Evolutionary conservation across 2,113 vertebrate species (phyloP).

Genomic region (Hepsetus odoe): DNA sequence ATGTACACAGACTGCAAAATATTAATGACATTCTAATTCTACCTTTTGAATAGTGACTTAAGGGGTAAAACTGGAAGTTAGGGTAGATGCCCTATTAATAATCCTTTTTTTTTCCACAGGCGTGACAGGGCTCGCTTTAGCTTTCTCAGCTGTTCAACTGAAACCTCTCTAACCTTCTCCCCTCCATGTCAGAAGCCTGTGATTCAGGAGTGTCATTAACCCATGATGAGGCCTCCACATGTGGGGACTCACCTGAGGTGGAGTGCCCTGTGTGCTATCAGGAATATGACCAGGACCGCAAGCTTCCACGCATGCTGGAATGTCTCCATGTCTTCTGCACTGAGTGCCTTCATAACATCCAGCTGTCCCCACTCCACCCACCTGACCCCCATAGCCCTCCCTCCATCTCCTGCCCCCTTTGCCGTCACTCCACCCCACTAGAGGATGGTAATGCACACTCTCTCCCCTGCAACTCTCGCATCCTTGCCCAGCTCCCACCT

Average conservation of each 20-base stretch:
- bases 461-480: constrained; percentile 73
- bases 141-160: background rate
- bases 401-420: constrained; percentile 75
- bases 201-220: constrained; percentile 28
- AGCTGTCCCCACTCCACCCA: constrained; percentile 61
- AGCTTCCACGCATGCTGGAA: constrained; percentile 76
- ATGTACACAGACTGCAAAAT: too few species aligned
- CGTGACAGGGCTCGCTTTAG: background rate
- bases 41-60: too few species aligned
- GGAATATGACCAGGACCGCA: constrained; percentile 74
- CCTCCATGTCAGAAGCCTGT: constrained; percentile 58
- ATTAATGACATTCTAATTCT: too few species aligned
- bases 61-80: background rate
- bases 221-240: constrained; percentile 23
- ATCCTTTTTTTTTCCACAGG: background rate
- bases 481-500: constrained; percentile 67
- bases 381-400: constrained; percentile 42
- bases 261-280: constrained; percentile 82
- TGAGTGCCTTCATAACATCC: constrained; percentile 77
- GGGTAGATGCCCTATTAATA: background rate
- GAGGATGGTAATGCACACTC: constrained; percentile 60
- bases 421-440: constrained; percentile 74
- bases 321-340: constrained; percentile 79
- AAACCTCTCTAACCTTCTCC: background rate
- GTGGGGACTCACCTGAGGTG: constrained; percentile 67